Conservation (phyloP, 2,888 invertebrate species). For the Cyclophora punctaria region DNA sequence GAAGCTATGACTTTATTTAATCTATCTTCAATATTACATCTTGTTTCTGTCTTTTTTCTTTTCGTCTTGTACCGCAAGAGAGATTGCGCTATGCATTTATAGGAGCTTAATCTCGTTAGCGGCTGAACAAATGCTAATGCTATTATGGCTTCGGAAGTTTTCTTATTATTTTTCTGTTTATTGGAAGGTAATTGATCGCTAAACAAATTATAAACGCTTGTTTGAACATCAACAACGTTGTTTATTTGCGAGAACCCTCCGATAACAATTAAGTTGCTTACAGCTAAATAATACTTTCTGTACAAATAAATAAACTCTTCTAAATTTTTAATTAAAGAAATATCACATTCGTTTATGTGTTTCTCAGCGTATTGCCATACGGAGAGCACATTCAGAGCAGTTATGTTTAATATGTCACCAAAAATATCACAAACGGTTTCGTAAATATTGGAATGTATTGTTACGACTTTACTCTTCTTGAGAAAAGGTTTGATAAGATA, state of each 20-base stretch:
- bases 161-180: slow-evolving; percentile 71
- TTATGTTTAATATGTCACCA: slow-evolving; percentile 80
- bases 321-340: slow-evolving; percentile 80
- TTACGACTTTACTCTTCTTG: slow-evolving; percentile 75
- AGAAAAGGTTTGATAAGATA: slow-evolving; percentile 78
- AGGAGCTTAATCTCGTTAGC: slow-evolving; percentile 75
- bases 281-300: slow-evolving; percentile 80
- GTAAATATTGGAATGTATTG: slow-evolving; percentile 75
- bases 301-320: slow-evolving; percentile 83
- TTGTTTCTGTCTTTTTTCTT: slow-evolving; percentile 50
- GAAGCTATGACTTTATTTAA: slow-evolving; percentile 75
- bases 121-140: slow-evolving; percentile 77
- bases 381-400: slow-evolving; percentile 79
- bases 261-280: slow-evolving; percentile 83
- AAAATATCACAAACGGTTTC: slow-evolving; percentile 80
- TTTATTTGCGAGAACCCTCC: slow-evolving; percentile 81
- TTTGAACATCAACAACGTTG: slow-evolving; percentile 76
- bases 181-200: slow-evolving; percentile 72
- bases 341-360: slow-evolving; percentile 78
- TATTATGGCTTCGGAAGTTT: slow-evolving; percentile 75
- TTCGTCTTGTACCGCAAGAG: slow-evolving; percentile 66
- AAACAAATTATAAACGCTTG: slow-evolving; percentile 72
- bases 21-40: slow-evolving; percentile 68
- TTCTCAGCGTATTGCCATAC: slow-evolving; percentile 81
- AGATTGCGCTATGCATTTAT: slow-evolving; percentile 77